Percentiles rank a stretch among this genome's conserved stretches.
Evolutionary conservation across 2,113 vertebrate genomes (phyloP).

Genomic region (Ursus arctos): DNA sequence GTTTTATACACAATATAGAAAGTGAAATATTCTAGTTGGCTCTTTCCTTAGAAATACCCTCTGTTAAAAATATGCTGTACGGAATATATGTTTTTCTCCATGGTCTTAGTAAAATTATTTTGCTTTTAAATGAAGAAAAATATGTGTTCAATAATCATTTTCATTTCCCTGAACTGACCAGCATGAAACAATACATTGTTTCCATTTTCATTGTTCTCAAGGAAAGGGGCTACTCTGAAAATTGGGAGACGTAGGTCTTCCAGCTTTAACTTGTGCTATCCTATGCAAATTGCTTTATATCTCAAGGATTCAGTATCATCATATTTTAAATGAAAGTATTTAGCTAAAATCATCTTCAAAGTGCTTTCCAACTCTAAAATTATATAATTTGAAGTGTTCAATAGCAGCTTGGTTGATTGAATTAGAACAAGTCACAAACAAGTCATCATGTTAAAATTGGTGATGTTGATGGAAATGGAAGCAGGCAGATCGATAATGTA

Average conservation of each 20-base stretch:
- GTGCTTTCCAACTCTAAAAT: not conserved
- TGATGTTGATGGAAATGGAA: not conserved
- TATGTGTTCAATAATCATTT: not conserved
- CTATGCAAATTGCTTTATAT: not conserved
- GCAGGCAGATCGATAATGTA: not conserved
- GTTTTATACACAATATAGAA: not conserved
- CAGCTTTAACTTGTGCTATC: not conserved
- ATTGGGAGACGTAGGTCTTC: not conserved
- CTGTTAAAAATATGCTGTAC: not conserved
- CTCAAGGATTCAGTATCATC: not conserved
- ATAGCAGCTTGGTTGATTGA: not conserved
- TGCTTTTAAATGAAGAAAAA: not conserved
- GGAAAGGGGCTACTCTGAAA: not conserved
- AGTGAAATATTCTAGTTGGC: not conserved
- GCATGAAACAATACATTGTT: not conserved
- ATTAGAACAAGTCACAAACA: not conserved
- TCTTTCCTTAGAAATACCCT: not conserved
- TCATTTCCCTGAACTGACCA: not conserved
- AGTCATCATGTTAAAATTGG: not conserved
- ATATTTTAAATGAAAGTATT: conserved; percentile 31
- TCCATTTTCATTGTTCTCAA: not conserved
- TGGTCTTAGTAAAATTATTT: not conserved
- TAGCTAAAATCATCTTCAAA: not conserved
- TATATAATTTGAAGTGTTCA: not conserved
- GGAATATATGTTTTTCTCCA: not conserved